Percentiles rank a stretch among this genome's conserved stretches.
Evolutionary conservation across 30 jellyfish, hydroid and myxozoan species (phyloP).

Genomic region (Pelagia noctiluca): DNA sequence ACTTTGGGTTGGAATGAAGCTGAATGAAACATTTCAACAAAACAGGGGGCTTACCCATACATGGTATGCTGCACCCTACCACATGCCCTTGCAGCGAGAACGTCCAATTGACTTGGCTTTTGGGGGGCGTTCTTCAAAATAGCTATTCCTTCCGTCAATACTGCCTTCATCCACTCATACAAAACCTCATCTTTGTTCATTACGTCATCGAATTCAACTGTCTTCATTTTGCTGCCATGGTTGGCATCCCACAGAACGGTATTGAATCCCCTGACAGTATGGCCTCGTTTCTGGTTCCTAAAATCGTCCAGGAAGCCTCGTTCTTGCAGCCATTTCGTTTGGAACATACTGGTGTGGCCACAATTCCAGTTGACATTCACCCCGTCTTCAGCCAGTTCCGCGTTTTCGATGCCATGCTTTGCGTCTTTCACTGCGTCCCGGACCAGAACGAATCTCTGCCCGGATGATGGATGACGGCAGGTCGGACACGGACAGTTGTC

Average conservation of each 20-base stretch:
- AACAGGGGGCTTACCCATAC: constrained; percentile 55
- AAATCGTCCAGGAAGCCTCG: not conserved
- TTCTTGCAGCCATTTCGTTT: constrained; percentile 31
- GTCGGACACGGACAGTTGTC: constrained; percentile 84
- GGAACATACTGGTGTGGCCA: constrained; percentile 51
- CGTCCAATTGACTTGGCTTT: constrained; percentile 47
- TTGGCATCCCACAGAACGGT: constrained; percentile 34
- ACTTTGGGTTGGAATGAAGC: not conserved
- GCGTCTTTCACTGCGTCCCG: constrained; percentile 52
- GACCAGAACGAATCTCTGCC: constrained; percentile 59
- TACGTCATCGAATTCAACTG: constrained; percentile 12
- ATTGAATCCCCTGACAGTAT: constrained; percentile 5
- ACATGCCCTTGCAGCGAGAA: constrained; percentile 14
- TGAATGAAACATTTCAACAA: not conserved
- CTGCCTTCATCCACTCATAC: constrained; percentile 39
- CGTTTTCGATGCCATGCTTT: constrained; percentile 12
- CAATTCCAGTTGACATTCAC: constrained; percentile 27
- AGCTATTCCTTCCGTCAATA: constrained; percentile 49
- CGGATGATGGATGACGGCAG: constrained; percentile 67
- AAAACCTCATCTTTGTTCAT: constrained; percentile 4
- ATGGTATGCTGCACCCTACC: constrained; percentile 36
- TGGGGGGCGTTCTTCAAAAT: constrained; percentile 28
- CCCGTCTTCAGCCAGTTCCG: constrained; percentile 3
- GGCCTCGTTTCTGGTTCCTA: not conserved
- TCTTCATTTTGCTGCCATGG: constrained; percentile 33